Evolutionary conservation across 30 jellyfish, hydroid and myxozoan genomes (phyloP).

Genomic region (Aurelia aurita): DNA sequence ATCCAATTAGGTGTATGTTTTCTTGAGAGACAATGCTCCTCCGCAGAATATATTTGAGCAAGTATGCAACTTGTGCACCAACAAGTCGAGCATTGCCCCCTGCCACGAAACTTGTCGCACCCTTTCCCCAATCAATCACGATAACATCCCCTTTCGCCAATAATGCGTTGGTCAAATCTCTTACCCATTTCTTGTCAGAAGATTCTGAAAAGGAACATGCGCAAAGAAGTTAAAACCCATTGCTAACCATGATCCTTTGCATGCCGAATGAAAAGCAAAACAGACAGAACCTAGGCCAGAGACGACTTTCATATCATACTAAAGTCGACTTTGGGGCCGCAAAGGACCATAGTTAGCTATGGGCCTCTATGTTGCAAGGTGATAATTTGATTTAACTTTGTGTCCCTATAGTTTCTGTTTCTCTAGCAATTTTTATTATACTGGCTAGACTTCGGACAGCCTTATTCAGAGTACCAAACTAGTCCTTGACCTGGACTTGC

Average conservation of each 20-base stretch:
- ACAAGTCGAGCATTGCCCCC: conserved; percentile 85
- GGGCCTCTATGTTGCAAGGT: too few species aligned
- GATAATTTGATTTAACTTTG: too few species aligned
- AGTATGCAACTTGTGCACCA: conserved; percentile 75
- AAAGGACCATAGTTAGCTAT: too few species aligned
- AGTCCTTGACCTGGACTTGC: too few species aligned
- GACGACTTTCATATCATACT: too few species aligned
- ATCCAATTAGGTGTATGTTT: conserved; percentile 74
- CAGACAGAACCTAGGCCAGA: not conserved
- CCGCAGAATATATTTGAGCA: conserved; percentile 31
- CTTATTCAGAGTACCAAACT: too few species aligned
- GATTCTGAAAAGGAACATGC: conserved; percentile 34
- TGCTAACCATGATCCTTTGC: not conserved
- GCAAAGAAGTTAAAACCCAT: not conserved
- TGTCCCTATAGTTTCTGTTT: too few species aligned
- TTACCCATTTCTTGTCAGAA: conserved; percentile 55
- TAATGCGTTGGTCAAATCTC: conserved; percentile 60
- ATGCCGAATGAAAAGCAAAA: not conserved
- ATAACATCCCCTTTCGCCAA: conserved; percentile 57
- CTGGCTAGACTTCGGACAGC: too few species aligned
- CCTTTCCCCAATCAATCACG: conserved; percentile 75
- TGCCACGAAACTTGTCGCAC: conserved; percentile 65
- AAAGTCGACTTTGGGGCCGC: too few species aligned
- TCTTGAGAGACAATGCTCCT: conserved; percentile 6
- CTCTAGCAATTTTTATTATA: too few species aligned